Base-by-base conservation (phyloP, 2,797 vertebrate species). In the Sebastes cheni region DNA sequence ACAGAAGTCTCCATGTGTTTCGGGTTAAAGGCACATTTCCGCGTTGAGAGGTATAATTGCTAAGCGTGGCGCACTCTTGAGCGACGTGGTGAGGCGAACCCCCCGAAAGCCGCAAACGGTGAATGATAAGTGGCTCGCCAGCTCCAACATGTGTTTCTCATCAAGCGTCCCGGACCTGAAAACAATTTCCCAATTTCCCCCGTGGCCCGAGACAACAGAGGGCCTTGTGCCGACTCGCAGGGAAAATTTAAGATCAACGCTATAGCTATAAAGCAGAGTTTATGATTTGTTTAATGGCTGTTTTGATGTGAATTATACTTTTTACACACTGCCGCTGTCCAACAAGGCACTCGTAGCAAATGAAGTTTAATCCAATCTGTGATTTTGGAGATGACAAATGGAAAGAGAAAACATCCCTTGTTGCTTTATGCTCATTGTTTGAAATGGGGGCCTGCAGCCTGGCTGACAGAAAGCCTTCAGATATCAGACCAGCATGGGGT, bases 151-250 rank as follows among this genome's bases (percentile, higher is more conserved):
- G 95, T 98, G 97, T 95, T 97, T 96, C 96, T 96, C 93, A 97
- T 98, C 96, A 97, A 92, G 94, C 86, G 92, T 93, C 93, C 88
- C 66, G 91, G 93, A 96, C 95, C 93, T 96, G 95, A 95, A 97
- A 97, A 97, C 96, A 95, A 96, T 97, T 97, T 97, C 92, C 94
- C 95, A 96, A 96, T 97, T 97, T 98, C 97, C 96, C 94, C 93
- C 92, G 95, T 93, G 96, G 96, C 96, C 96, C 86, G 92, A 95
- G 93, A 97, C 96, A 97, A 96, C 89, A 90, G 79, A 80, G 89
- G 91, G 92, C 93, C 92, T 94, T 82, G 86, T 90, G 83, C 88
- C 92, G 92, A 92, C 94, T 95, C 89, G 79, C 92, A 76, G 78
- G 93, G 92, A 96, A 95, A 96, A 95, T 85, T 95, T 95, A 95